Evolutionary conservation across 2,113 vertebrate species (phyloP).

Genomic region (Chloroceryle aenea): DNA sequence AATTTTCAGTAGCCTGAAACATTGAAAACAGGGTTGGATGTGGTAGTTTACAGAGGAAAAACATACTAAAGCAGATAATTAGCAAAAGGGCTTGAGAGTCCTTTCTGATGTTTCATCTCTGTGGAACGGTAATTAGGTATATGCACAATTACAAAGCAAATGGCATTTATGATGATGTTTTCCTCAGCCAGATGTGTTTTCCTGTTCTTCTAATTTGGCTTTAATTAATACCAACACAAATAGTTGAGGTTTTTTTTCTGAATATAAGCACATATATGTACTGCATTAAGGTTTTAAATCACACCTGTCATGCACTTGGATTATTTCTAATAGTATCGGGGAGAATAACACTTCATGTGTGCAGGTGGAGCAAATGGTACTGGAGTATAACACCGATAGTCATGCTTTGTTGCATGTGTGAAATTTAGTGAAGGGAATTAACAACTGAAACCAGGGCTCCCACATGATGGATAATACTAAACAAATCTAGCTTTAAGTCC

Average conservation of each 20-base stretch:
- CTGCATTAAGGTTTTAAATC: background rate
- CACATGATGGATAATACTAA: conserved; percentile 36
- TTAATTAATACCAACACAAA: conserved; percentile 40
- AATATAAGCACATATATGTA: background rate
- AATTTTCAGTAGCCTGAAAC: background rate
- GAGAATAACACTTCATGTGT: background rate
- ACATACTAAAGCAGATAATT: background rate
- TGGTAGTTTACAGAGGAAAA: background rate
- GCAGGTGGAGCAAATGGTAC: background rate
- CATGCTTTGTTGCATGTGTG: background rate
- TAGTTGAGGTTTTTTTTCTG: background rate
- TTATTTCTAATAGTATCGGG: background rate
- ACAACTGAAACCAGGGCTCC: background rate
- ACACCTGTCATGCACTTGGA: background rate
- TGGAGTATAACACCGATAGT: background rate
- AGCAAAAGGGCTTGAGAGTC: background rate
- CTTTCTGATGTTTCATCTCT: background rate
- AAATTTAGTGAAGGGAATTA: conserved; percentile 48
- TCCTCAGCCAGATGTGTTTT: conserved; percentile 13
- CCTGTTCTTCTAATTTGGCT: conserved; percentile 17
- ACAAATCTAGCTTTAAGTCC: conserved; percentile 32
- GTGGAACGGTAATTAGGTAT: conserved; percentile 18
- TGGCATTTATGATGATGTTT: background rate
- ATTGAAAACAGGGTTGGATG: background rate
- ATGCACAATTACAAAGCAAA: conserved; percentile 36